Evolutionary conservation across 2,113 vertebrate genomes (phyloP).

Genomic region (Synodontis membranacea): DNA sequence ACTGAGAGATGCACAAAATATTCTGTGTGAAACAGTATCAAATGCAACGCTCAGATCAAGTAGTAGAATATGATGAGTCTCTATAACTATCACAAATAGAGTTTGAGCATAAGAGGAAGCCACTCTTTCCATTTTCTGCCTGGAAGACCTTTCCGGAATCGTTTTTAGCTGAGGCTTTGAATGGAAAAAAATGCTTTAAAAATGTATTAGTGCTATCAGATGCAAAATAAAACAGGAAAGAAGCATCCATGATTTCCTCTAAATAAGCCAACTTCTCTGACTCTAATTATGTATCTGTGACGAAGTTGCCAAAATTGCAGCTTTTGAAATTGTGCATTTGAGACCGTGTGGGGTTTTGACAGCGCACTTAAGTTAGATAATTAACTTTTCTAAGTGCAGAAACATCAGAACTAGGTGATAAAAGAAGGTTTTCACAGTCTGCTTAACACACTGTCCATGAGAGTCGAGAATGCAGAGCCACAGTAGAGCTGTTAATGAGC

Average conservation of each 20-base stretch:
- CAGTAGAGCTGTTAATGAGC: neutral
- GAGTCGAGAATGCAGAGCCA: neutral
- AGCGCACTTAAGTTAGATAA: neutral
- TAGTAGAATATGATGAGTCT: neutral
- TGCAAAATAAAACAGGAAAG: slow-evolving; percentile 1
- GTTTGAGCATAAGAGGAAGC: neutral
- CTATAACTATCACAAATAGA: neutral
- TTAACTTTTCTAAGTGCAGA: neutral
- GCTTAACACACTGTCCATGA: neutral
- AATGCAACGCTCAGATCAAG: neutral
- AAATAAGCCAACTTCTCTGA: neutral
- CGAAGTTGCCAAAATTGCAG: neutral
- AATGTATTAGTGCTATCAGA: neutral
- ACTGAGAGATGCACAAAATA: neutral
- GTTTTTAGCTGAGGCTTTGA: neutral
- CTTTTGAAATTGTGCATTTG: neutral
- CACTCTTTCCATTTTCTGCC: neutral
- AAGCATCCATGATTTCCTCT: neutral
- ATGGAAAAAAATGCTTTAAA: neutral
- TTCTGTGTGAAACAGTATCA: neutral
- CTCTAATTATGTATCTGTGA: neutral
- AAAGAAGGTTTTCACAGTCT: neutral
- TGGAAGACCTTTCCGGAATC: neutral
- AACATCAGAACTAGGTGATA: neutral
- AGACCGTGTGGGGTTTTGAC: neutral